Conservation (phyloP, 2,113 vertebrate genomes). For the Emydocephalus ijimae region DNA sequence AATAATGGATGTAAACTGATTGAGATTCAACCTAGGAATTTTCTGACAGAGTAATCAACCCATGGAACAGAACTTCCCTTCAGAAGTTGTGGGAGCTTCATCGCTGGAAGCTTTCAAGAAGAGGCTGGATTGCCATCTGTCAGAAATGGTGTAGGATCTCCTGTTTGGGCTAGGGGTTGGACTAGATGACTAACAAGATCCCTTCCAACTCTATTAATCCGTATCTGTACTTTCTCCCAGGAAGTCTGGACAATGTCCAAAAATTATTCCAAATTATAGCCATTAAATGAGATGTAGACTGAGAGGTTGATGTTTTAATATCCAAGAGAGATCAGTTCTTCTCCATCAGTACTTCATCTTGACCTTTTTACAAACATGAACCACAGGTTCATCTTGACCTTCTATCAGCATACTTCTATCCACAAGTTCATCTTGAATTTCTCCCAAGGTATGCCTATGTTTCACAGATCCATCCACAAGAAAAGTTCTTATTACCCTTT, state of each 20-base stretch:
- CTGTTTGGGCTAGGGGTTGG: too few species aligned
- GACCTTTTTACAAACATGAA: not conserved
- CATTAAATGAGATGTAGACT: not conserved
- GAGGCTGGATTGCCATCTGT: too few species aligned
- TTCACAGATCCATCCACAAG: accelerated
- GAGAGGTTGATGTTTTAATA: not conserved
- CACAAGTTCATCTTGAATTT: not conserved
- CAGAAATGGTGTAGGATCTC: too few species aligned
- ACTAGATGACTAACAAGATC: too few species aligned
- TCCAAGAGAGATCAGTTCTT: not conserved
- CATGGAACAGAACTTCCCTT: too few species aligned
- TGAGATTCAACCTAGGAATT: too few species aligned
- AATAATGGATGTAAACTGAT: too few species aligned
- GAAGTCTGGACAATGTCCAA: not conserved
- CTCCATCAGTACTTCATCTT: not conserved
- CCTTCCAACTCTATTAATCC: too few species aligned
- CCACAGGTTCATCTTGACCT: not conserved
- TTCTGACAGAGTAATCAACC: too few species aligned
- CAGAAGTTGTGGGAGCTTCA: too few species aligned
- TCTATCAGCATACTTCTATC: not conserved
- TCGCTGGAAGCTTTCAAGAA: too few species aligned
- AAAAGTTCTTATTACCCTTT: accelerated
- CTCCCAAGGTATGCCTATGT: not conserved
- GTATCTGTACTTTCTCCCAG: too few species aligned
- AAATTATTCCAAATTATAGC: not conserved